phyloP scores from a whole-genome alignment of 2,113 vertebrate species.

The Cochlearius cochlearius region DNA sequence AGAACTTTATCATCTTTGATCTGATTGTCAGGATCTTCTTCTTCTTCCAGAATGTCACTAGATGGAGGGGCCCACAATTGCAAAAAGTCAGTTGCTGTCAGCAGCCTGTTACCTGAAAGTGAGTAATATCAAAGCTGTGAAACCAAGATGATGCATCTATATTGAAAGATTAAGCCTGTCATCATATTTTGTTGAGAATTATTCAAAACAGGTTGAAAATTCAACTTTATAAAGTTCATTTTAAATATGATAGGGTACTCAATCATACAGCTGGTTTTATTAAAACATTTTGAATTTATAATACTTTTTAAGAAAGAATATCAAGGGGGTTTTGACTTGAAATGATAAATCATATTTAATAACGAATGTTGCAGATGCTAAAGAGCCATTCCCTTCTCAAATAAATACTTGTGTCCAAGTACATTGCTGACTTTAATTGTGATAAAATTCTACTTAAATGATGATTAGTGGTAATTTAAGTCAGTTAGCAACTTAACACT shows the following conservation, averaged over 20 bases:
- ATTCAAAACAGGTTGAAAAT: background rate
- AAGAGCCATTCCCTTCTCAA: background rate
- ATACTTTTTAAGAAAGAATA: background rate
- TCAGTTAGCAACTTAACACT: background rate
- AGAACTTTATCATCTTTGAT: constrained; percentile 81
- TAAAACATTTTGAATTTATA: background rate
- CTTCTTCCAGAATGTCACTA: constrained; percentile 85
- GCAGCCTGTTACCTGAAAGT: constrained; percentile 89
- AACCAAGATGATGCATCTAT: background rate
- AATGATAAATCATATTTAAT: background rate
- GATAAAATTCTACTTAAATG: background rate
- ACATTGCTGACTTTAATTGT: background rate
- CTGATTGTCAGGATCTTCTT: constrained; percentile 74
- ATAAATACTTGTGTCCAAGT: background rate
- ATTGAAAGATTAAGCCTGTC: background rate
- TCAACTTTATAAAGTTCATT: background rate
- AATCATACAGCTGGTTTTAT: background rate
- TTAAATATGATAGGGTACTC: background rate
- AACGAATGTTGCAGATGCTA: background rate
- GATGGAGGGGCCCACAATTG: constrained; percentile 94
- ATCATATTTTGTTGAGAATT: background rate
- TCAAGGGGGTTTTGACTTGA: background rate
- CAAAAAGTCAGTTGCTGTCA: constrained; percentile 92
- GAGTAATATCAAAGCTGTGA: background rate
- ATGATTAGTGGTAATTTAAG: background rate